These are phyloP conservation scores for Diorhabda sublineata DNA, from an alignment of 1,140 invertebrate genomes.

Conservation along the genomic window DNA sequence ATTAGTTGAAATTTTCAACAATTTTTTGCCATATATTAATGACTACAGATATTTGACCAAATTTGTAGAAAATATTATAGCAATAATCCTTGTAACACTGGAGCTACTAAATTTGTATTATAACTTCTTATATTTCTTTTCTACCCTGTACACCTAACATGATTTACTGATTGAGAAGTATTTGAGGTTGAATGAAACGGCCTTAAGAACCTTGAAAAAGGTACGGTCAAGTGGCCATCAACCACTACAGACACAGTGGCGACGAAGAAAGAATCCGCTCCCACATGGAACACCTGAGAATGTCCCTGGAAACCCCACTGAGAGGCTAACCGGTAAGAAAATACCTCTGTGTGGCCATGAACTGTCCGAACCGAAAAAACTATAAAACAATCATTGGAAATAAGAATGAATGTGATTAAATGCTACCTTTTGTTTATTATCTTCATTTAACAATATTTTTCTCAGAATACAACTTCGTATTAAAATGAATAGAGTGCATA, in stretches of 20 bases:
- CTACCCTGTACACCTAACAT: background rate
- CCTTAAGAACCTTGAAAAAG: conserved; percentile 14
- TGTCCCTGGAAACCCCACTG: conserved; percentile 17
- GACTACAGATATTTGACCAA: too few species aligned
- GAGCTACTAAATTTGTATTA: too few species aligned
- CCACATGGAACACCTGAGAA: conserved; percentile 18
- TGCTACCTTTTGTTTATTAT: too few species aligned
- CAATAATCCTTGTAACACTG: too few species aligned
- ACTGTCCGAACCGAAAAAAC: conserved; percentile 19
- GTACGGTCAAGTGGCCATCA: conserved; percentile 17
- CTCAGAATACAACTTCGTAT: too few species aligned
- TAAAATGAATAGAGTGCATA: too few species aligned
- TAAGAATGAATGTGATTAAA: background rate
- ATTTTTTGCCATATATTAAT: too few species aligned
- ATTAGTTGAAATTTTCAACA: too few species aligned
- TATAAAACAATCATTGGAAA: conserved; percentile 13
- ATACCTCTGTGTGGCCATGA: conserved; percentile 16
- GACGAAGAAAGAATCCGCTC: conserved; percentile 14
- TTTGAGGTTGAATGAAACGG: conserved; percentile 10
- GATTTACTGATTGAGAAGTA: conserved; percentile 11
- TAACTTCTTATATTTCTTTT: background rate
- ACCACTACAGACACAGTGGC: conserved; percentile 17
- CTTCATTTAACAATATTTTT: too few species aligned
- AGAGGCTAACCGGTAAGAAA: conserved; percentile 16
- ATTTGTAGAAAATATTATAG: too few species aligned